Percentiles rank a stretch among this genome's conserved stretches.
phyloP scores from a whole-genome alignment of 2,888 invertebrate genomes.

The Euplagia quadripunctaria region DNA sequence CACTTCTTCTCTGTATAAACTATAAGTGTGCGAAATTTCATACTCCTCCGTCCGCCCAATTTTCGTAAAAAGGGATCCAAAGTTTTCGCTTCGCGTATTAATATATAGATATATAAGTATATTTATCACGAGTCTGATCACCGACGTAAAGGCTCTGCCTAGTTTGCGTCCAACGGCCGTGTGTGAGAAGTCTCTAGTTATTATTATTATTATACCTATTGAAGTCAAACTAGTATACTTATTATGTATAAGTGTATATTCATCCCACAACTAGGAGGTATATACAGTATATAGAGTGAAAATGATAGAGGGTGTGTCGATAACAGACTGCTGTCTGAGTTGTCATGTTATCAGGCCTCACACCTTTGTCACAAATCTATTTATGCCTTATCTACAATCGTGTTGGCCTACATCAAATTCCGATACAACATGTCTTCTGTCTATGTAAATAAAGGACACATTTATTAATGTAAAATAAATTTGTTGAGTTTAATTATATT shows the following conservation, averaged over 20 bases:
- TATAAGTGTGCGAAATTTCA: too few relatives aligned
- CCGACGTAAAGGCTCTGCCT: too few relatives aligned
- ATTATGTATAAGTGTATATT: neutral
- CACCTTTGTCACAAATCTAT: conserved; percentile 44
- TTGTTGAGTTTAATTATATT: neutral
- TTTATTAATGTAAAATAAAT: neutral
- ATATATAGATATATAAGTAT: too few relatives aligned
- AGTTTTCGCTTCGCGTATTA: too few relatives aligned
- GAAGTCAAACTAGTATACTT: too few relatives aligned
- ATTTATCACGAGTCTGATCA: too few relatives aligned
- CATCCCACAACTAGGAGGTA: neutral
- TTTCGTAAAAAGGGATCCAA: too few relatives aligned
- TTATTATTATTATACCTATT: too few relatives aligned
- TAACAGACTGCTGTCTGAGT: conserved; percentile 42
- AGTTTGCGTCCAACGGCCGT: too few relatives aligned
- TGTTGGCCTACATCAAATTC: conserved; percentile 7
- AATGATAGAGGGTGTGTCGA: conserved; percentile 30
- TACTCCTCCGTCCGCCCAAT: too few relatives aligned
- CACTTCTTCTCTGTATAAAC: too few relatives aligned
- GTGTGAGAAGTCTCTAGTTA: too few relatives aligned
- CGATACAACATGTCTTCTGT: neutral
- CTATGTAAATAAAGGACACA: neutral
- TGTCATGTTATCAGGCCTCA: conserved; percentile 40
- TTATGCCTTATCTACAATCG: conserved; percentile 23
- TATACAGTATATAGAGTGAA: neutral